Evolutionary conservation across 2,888 invertebrate genomes (phyloP).

Genomic region (Electrophaes corylata): DNA sequence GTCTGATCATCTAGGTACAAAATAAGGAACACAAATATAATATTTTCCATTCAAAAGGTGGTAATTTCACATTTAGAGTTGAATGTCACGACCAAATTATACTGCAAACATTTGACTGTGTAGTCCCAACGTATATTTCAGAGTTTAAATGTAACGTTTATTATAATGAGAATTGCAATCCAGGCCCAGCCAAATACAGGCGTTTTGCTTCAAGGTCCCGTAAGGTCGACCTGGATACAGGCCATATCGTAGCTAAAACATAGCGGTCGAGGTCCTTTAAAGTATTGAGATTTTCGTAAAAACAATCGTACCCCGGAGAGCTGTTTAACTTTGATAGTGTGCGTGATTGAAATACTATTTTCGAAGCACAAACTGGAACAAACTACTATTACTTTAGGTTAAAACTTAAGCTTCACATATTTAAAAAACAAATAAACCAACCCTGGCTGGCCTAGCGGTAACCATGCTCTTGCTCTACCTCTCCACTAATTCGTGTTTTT

Average conservation of each 20-base stretch:
- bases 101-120: constrained; percentile 17
- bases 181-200: constrained; percentile 6
- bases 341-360: constrained; percentile 32
- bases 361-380: constrained; percentile 31
- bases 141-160: constrained; percentile 21
- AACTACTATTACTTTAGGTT: too few relatives aligned
- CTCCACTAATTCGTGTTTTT: too few relatives aligned
- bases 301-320: constrained; percentile 23
- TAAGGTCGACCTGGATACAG: constrained; percentile 6
- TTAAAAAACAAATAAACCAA: too few relatives aligned
- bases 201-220: constrained; percentile 12
- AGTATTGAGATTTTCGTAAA: constrained; percentile 9
- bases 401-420: too few relatives aligned
- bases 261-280: constrained; percentile 7
- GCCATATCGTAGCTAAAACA: constrained; percentile 1
- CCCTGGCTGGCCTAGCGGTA: too few relatives aligned
- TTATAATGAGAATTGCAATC: constrained; percentile 11
- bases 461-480: too few relatives aligned
- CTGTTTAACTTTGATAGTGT: constrained; percentile 13
- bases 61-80: constrained; percentile 21
- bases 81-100: constrained; percentile 23
- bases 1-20: too few relatives aligned
- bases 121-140: constrained; percentile 11
- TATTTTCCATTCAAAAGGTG: constrained; percentile 5
- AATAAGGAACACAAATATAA: too few relatives aligned